Percentiles rank a stretch among this genome's conserved stretches.
Conservation (phyloP, 2,113 vertebrate species). For the Sebastes fasciatus region DNA sequence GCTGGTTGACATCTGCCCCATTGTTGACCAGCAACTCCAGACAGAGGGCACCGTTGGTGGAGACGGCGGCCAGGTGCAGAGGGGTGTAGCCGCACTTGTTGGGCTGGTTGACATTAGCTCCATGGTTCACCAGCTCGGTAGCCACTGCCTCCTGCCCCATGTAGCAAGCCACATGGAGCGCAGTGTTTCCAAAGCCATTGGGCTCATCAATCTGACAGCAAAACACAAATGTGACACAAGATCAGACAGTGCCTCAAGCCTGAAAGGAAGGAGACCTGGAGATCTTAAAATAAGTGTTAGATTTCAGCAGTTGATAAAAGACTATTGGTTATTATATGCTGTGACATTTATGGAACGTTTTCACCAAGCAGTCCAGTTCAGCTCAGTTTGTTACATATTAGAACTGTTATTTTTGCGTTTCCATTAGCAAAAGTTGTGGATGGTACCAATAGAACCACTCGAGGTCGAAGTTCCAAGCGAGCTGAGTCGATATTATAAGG, state of each 20-base stretch:
- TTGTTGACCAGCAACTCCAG: constrained; percentile 98
- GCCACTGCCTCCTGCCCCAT: constrained; percentile 96
- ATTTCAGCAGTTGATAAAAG: not conserved
- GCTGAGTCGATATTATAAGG: no score
- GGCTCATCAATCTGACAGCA: constrained; percentile 91
- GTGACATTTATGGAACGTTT: not conserved
- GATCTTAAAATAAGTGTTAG: not conserved
- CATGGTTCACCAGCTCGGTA: constrained; percentile 94
- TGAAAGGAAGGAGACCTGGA: not conserved
- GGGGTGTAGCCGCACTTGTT: constrained; percentile 95
- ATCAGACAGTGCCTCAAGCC: not conserved
- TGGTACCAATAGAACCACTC: no score
- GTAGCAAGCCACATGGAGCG: constrained; percentile 97
- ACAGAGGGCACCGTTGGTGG: constrained; percentile 96
- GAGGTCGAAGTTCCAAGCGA: no score
- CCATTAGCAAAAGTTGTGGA: no score
- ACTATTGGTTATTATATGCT: no score
- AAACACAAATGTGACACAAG: constrained; percentile 6
- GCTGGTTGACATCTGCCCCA: constrained; percentile 96
- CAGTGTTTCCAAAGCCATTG: constrained; percentile 95
- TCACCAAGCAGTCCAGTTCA: no score
- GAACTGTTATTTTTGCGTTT: no score
- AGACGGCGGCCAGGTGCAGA: constrained; percentile 96
- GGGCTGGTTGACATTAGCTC: constrained; percentile 96
- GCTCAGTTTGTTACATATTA: no score